Evolutionary conservation across 1,140 invertebrate genomes (phyloP), one percentile per base, ranked within the genome.

Genomic region (Nebria ingens): DNA sequence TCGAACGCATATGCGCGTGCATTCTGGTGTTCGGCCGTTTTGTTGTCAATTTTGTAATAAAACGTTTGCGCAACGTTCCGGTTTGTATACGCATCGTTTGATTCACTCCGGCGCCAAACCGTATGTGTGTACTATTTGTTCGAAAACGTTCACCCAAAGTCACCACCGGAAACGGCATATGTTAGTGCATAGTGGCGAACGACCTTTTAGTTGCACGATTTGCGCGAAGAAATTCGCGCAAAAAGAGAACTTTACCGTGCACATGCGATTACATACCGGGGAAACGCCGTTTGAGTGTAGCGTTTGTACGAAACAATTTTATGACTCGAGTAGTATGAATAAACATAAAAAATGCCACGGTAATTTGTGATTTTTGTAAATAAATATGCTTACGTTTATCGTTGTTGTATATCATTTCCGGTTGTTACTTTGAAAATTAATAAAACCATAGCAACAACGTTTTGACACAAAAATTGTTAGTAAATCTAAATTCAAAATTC

Each of bases 1-100:
- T n/a, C 51, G 58, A 52, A 59, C 62, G 13, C 21, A 38, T 2
- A 25, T 45, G 23, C 19, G 19, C 12, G 45, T 53, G 34, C 29
- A 52, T 1, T 25, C 53, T 12, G 17, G 19, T 12, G 9, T 11
- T 9, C 20, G 45, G 21, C 40, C 20, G 29, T 42, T 20, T 42
- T 21, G 34, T 19, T 54, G 38, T 38, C 2, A 2, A 25, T 11
- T 21, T 20, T 51, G 50, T 21, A 20, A 51, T 51, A 51, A 51
- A 51, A 13, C 12, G n/a, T 51, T 51, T 51, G 19, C 50, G 12
- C 19, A 51, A 21, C 19, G 21, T 13, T 21, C 1, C 13, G 20
- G 3, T 21, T 21, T 51, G 2, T 4, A 51, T 21, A 21, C 1
- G 21, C 40, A 45, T 45, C 9, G 3, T 9, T 45, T 45, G 17